Conservation (phyloP, 37 sponge, comb jelly and placozoan species). For the Diacarnus erythraeanus region DNA sequence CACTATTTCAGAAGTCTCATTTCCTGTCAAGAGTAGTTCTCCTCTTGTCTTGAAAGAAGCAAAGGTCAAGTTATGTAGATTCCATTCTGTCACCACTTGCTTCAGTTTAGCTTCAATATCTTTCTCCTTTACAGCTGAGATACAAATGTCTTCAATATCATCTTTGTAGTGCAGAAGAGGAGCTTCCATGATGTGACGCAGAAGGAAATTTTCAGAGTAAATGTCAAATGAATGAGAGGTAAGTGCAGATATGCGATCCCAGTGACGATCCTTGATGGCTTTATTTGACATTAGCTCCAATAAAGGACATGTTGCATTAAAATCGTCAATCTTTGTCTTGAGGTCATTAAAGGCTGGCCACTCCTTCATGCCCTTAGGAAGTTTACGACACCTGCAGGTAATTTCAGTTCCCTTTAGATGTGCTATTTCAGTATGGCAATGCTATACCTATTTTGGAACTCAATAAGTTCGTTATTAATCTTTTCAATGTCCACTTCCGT, state of each 20-base stretch:
- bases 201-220: slow-evolving; percentile 80
- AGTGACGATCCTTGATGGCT: slow-evolving; percentile 95
- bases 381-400: slow-evolving; percentile 84
- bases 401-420: not conserved
- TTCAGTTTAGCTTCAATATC: slow-evolving; percentile 98
- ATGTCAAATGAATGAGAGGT: slow-evolving; percentile 90
- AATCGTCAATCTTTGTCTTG: slow-evolving; percentile 94
- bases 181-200: slow-evolving; percentile 95
- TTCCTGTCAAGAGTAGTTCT: slow-evolving; percentile 90
- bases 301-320: slow-evolving; percentile 95
- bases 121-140: slow-evolving; percentile 96
- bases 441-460: slow-evolving; percentile 91
- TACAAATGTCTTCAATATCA: slow-evolving; percentile 96
- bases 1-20: slow-evolving; percentile 87
- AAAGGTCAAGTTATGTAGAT: slow-evolving; percentile 73
- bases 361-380: slow-evolving; percentile 96
- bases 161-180: slow-evolving; percentile 90
- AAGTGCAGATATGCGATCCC: slow-evolving; percentile 77
- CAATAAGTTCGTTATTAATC: slow-evolving; percentile 92
- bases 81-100: slow-evolving; percentile 89
- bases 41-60: slow-evolving; percentile 89
- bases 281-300: slow-evolving; percentile 94
- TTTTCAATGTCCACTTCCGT: slow-evolving; percentile 94
- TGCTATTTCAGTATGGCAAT: not conserved
- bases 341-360: slow-evolving; percentile 96